Evolutionary conservation across 2,888 invertebrate genomes (phyloP), one percentile per base, ranked within the genome.

Genomic region (Pocota personata): DNA sequence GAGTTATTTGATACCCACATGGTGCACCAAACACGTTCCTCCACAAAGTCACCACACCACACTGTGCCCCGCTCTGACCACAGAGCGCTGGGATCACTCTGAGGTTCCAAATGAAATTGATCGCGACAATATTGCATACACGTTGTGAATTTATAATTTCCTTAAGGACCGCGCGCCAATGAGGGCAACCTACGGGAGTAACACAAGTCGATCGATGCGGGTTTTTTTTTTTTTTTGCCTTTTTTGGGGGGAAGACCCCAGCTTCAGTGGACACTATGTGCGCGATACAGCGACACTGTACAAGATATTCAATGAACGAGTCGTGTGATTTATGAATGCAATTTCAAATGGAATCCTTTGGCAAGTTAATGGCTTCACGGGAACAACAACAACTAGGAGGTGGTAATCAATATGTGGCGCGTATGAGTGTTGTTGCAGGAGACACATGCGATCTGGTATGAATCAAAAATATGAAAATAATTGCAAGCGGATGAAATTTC

Each of bases 51-150:
- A 57, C 43, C 71, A 72, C n/a, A 60, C 32, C 62, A 43, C 32
- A 10, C 35, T 12, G 27, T 55, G 27, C 16, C 12, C 52, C 37
- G 37, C 52, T 37, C 43, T 48, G 52, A 72, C 72, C 62, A 57
- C 78, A 62, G 46, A 14, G 24, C 60, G 43, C 69, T 72, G 73
- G 67, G 62, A 84, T 84, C 80, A 80, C 64, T 84, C 75, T 84
- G 24, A 72, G 67, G 52, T 76, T 72, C 66, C 71, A 50, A 86
- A 76, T 76, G 86, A 86, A 86, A 86, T 86, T 86, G 86, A 86
- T 86, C 86, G 86, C 86, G 86, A 86, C 86, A 86, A 86, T 86
- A 86, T 86, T 82, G 82, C 82, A 86, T 86, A 86, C 86, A 86
- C 86, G 86, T 82, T 82, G 72, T 82, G 86, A 86, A 86, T 86